phyloP scores from a whole-genome alignment of 2,797 vertebrate species.

The Echiichthys vipera region DNA sequence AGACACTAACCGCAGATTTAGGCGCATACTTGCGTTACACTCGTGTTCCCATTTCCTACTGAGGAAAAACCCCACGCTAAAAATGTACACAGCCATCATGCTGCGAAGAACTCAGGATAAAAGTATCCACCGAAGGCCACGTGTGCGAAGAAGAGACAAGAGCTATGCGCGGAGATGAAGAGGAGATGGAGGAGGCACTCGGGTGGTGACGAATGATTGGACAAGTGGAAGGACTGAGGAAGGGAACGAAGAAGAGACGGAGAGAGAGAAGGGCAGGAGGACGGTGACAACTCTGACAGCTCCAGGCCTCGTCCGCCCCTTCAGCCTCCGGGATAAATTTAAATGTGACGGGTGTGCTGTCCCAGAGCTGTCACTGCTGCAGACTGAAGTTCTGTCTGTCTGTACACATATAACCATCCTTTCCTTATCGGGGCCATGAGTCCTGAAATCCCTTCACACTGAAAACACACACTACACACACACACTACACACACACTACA shows the following conservation, averaged over 20 bases:
- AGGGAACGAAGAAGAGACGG: conserved; percentile 33
- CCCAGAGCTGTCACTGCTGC: conserved; percentile 29
- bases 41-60: conserved; percentile 9
- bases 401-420: conserved; percentile 1
- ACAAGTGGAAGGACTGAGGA: conserved; percentile 42
- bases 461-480: not conserved
- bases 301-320: conserved; percentile 43
- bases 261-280: conserved; percentile 31
- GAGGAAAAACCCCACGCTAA: conserved; percentile 6
- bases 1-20: not conserved
- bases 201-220: conserved; percentile 50
- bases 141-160: conserved; percentile 35
- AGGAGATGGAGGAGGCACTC: conserved; percentile 42
- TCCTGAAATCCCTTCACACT: not conserved
- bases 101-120: conserved; percentile 37
- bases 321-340: conserved; percentile 64
- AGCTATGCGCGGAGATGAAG: conserved; percentile 36
- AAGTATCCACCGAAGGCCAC: conserved; percentile 43
- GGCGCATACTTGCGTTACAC: not conserved
- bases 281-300: conserved; percentile 72
- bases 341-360: conserved; percentile 59
- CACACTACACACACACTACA: not conserved
- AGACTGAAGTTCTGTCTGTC: conserved; percentile 24
- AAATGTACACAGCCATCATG: conserved; percentile 23
- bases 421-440: not conserved